Evolutionary conservation across 1,140 invertebrate genomes (phyloP).

Genomic region (silkworm (Bombyx mori)): ASM3026992v2 NC_085110.1:4191001-4191500

Average conservation of each 20-base stretch:
- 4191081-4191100: too few relatives aligned
- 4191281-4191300: conserved; percentile 14
- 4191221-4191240: conserved; percentile 26
- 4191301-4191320: background rate
- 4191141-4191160: background rate
- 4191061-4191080: too few relatives aligned
- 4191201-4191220: conserved; percentile 16
- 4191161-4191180: background rate
- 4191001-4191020: too few relatives aligned
- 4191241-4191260: conserved; percentile 24
- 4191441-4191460: conserved; percentile 62
- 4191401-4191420: conserved; percentile 44
- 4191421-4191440: conserved; percentile 61
- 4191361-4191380: conserved; percentile 48
- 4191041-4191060: too few relatives aligned
- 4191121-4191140: background rate
- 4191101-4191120: background rate
- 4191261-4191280: conserved; percentile 13
- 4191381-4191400: conserved; percentile 60
- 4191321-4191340: background rate
- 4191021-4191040: too few relatives aligned
- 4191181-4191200: background rate
- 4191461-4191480: conserved; percentile 46
- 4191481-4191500: conserved; percentile 5
- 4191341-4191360: conserved; percentile 17